Evolutionary conservation across 2,113 vertebrate species (phyloP), one percentile per base, ranked within the genome.

Genomic region (Carassius carassius): DNA sequence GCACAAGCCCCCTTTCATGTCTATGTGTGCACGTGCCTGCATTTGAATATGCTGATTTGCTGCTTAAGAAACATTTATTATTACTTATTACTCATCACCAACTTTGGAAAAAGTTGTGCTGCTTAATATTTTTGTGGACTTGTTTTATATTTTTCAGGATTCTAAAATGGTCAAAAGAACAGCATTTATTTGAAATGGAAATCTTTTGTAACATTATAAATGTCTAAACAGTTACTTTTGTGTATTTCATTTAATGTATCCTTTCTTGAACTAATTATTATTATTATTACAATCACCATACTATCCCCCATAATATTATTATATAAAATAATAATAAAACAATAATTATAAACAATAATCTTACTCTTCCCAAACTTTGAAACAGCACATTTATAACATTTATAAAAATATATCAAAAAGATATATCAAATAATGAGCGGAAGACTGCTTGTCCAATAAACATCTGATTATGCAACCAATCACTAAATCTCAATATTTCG

Each of bases 381-480:
- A 49, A 49, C 11, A 49, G 11, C 47, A 13, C 47, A 49, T 49
- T 49, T 10, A 49, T 49, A 13, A 49, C 11, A 47, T 47, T 13
- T 47, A 47, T 47, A 47, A 47, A 37, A 47, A 47, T 47, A 47
- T 47, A 47, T 13, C 3, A 49, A 49, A 49, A 51, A 5, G 4
- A 51, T 51, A 49, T 49, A 51, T 51, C 16, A 16, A 16, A 51
- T 51, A 16, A 51, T 51, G 49, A 51, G 49, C 5, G 29, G 29
- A 41, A 41, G 10, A 72, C 4, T 72, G 9, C 32, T 72, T 23
- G 44, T 29, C 23, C 23, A 76, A 32, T 29, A 47, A 76, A 23
- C 44, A 23, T 25, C n/a, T 25, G 25, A 76, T 79, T 44, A 79
- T 44, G 21, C 32, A 79, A 79, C 74, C 23, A 79, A 21, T 21